Percentiles rank a stretch among this genome's conserved stretches.
These are phyloP conservation scores for Xestobium rufovillosum DNA, from an alignment of 2,888 invertebrate species.

Conservation along the genomic window DNA sequence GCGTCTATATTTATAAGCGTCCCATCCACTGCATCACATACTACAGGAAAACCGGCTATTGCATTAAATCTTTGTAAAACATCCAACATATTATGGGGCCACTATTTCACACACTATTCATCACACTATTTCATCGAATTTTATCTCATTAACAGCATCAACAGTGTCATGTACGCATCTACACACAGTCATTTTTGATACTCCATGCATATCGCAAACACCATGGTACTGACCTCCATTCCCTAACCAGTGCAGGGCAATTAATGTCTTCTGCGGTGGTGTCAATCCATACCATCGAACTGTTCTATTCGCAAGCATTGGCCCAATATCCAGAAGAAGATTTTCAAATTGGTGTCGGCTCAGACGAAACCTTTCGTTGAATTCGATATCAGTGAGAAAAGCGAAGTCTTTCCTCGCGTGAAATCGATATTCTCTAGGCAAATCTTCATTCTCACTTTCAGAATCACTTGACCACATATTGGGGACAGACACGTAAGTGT, in stretches of 20 bases:
- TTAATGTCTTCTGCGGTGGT: constrained; percentile 14
- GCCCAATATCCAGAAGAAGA: constrained; percentile 11
- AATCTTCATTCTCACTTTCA: constrained; percentile 2
- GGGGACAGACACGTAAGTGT: too few species aligned
- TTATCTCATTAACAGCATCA: constrained; percentile 19
- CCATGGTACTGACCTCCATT: constrained; percentile 21
- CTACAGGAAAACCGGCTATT: constrained; percentile 19
- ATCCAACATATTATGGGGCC: constrained; percentile 16
- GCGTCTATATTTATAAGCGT: constrained; percentile 25
- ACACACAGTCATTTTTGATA: constrained; percentile 24
- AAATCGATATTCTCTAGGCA: constrained; percentile 7
- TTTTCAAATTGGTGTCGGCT: constrained; percentile 11
- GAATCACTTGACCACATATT: too few species aligned
- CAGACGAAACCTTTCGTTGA: constrained; percentile 15
- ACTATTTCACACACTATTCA: too few species aligned
- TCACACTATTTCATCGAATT: constrained; percentile 19
- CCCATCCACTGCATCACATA: constrained; percentile 21
- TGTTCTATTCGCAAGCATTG: constrained; percentile 10
- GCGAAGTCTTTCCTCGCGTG: constrained; percentile 3
- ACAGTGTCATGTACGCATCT: constrained; percentile 20
- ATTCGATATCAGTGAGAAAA: constrained; percentile 11
- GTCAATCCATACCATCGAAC: constrained; percentile 16
- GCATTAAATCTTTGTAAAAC: constrained; percentile 14
- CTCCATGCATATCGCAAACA: constrained; percentile 26
- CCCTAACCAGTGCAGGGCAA: constrained; percentile 23